Evolutionary conservation across 2,797 vertebrate genomes (phyloP), one percentile per base, ranked within the genome.

Genomic region (Poecilia velifera): DNA sequence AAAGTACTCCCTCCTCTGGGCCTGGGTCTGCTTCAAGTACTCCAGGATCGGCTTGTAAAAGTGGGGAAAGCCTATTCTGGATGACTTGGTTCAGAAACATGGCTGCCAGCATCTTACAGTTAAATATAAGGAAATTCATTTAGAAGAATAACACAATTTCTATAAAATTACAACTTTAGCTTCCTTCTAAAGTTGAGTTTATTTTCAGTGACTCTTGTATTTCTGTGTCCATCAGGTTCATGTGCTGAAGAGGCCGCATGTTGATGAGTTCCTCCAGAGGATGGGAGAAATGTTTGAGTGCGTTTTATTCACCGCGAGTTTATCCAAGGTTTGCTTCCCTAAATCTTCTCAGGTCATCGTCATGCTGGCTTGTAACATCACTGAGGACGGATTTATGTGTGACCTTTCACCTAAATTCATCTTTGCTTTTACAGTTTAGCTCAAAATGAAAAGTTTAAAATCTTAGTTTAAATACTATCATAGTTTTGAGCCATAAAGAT

Each of bases 271-370:
- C 91, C 96, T 99, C 31, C 96, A 96, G 90, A 95, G 98, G 80
- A 99, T 99, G 98, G 98, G 98, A 0, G 97, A 99, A 92, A 90
- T 99, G 90, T 99, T 99, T 1, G 98, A 99, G 91, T 99, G 98
- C 0, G 97, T 99, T 80, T 95, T 99, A 77, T 99, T 99, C 96
- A 99, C 98, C 0, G 98, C 98, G 31, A 99, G 98, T 87, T 96
- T 99, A 83, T 97, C 98, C 87, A 99, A 99, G 98, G 98, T 99
- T 90, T 25, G 46, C 36, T 66, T n/a, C 71, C 34, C 18, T 3
- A 2, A 16, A 1, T 4, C 49, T 46, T 43, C 16, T 34, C 10
- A 34, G 14, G 14, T n/a, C 28, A 34, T 3, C 9, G n/a, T 16
- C 34, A 1, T 14, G 9, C 18, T 41, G n/a, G 10, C 79, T 74